Base-by-base conservation (phyloP, 92 coral and sea anemone genomes). In the Siderastrea siderea region DNA sequence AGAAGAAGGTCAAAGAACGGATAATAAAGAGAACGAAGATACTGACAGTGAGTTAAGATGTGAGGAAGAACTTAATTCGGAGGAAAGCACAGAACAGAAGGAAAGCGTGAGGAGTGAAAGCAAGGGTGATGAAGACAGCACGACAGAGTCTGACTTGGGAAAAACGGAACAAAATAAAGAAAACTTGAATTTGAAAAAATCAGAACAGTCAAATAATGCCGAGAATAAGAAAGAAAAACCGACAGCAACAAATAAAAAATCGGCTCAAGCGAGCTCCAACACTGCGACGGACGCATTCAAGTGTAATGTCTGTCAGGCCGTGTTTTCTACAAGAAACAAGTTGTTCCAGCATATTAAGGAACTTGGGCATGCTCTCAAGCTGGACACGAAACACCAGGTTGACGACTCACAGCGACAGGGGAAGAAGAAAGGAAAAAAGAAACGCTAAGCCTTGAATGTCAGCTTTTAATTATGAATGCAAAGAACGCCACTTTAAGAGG, bases 271-370 rank as follows among this genome's bases (percentile, higher is more conserved):
- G 57, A 64, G 76, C 68, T 69, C 64, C 17, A 78, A 62, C 57
- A 26, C 75, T 3, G 53, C 53, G 74, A 59, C 63, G 9, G 79
- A 60, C 16, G 13, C 63, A 13, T 71, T 73, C 55, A 86, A 60
- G 50, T 98, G 99, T 67, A 95, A 96, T 64, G 99, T 98, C 54
- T 98, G 99, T 73, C 90, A 90, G 61, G 92, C 80, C 47, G 84
- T 72, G 67, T 98, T 92, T 78, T 58, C 93, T 3, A 96, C 98
- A 47, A 88, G 99, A 77, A 98, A 98, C 88, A 93, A 96, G 67
- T 87, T 98, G 65, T 98, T 98, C 84, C 96, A 98, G 53, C 99
- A 98, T 77, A 96, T 98, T 17, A 96, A 98, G 82, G 96, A 92
- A 14, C 92, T 75, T 53, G 98, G 98, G 50, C 99, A 98, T 89